phyloP scores from a whole-genome alignment of 2,888 invertebrate genomes.

The Ophion ventricosus region DNA sequence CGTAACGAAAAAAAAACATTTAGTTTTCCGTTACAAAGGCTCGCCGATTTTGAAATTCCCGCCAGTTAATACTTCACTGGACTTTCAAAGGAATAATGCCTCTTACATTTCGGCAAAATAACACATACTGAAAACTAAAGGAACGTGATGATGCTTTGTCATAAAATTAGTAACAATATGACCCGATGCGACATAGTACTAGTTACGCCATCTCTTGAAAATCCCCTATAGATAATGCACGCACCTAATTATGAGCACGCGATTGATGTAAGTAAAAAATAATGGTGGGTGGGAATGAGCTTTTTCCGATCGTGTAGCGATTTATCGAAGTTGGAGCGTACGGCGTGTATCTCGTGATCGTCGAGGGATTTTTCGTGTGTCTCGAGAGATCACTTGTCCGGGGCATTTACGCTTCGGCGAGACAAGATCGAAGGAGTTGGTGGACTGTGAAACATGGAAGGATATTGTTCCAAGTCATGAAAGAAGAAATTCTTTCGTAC shows the following conservation, averaged over 20 bases:
- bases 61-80: too few species aligned
- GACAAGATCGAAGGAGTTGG: slow-evolving; percentile 37
- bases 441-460: slow-evolving; percentile 15
- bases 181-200: too few species aligned
- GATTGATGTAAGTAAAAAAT: slow-evolving; percentile 16
- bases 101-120: too few species aligned
- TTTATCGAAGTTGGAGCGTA: slow-evolving; percentile 36
- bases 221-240: too few species aligned
- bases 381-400: slow-evolving; percentile 50
- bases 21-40: too few species aligned
- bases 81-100: too few species aligned
- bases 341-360: slow-evolving; percentile 31
- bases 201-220: too few species aligned
- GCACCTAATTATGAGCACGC: not conserved
- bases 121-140: too few species aligned
- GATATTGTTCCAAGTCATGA: slow-evolving; percentile 23
- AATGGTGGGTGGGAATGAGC: not conserved
- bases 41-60: too few species aligned
- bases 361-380: slow-evolving; percentile 46
- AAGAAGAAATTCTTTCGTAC: slow-evolving; percentile 2
- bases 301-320: slow-evolving; percentile 14
- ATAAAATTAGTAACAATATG: too few species aligned
- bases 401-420: slow-evolving; percentile 32
- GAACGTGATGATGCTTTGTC: too few species aligned
- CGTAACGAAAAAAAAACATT: too few species aligned